phyloP scores from a whole-genome alignment of 2,888 invertebrate species.

The Dione vanillae region DNA sequence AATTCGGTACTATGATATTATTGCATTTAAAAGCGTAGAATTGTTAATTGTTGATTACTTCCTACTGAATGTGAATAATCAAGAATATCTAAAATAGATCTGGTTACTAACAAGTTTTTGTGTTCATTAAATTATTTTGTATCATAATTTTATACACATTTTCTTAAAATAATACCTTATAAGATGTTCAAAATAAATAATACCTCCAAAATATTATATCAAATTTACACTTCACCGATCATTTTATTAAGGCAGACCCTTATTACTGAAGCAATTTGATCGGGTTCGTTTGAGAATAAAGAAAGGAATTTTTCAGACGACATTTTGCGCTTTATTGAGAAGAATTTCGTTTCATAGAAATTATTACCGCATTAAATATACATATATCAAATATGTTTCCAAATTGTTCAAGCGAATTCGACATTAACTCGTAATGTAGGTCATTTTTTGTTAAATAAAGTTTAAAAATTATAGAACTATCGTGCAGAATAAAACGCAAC shows the following conservation, averaged over 20 bases:
- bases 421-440: not conserved
- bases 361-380: conserved; percentile 52
- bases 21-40: conserved; percentile 11
- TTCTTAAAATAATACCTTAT: conserved; percentile 34
- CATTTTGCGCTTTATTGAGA: conserved; percentile 74
- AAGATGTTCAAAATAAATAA: conserved; percentile 39
- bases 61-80: conserved; percentile 5
- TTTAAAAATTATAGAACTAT: not conserved
- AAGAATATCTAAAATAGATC: conserved; percentile 9
- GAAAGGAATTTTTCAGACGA: conserved; percentile 68
- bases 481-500: conserved; percentile 18
- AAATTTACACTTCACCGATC: conserved; percentile 51
- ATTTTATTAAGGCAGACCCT: conserved; percentile 66
- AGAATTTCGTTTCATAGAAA: conserved; percentile 52
- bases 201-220: conserved; percentile 49
- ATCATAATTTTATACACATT: not conserved
- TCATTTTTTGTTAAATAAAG: not conserved
- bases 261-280: conserved; percentile 74
- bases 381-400: conserved; percentile 25
- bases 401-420: conserved; percentile 14
- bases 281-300: conserved; percentile 66
- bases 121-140: not conserved
- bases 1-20: not conserved
- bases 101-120: not conserved
- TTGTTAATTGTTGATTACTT: conserved; percentile 11